Base-by-base conservation (phyloP, 2,797 vertebrate genomes). In the Malacoctenus gilli region DNA sequence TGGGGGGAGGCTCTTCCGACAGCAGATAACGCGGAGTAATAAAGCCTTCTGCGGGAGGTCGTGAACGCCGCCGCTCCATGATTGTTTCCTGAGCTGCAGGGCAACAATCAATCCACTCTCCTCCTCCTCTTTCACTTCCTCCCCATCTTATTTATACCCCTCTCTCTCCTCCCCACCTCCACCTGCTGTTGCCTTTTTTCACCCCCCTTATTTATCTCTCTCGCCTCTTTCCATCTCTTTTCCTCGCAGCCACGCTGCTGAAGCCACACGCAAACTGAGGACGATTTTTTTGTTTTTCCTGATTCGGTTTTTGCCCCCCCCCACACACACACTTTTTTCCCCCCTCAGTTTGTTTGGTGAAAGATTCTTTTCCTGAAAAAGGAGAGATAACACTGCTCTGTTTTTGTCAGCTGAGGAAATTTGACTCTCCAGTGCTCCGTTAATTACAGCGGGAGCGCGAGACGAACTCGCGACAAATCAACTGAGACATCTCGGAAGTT, bases 61-160 rank as follows among this genome's bases (percentile, higher is more conserved):
- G 67, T 73, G 81, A 82, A 73, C 59, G 54, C 61, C 54, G 61
- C 71, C 49, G 73, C 76, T 75, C 54, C 60, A 58, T 76, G 83
- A 82, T 80, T 72, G 72, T 76, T 72, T 82, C 72, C 75, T 66
- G 73, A 63, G 76, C 75, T 69, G 59, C 75, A 68, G 78, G 77
- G 75, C 73, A 75, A 75, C 75, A 75, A 83, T 85, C 80, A 75
- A 81, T 83, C 75, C 51, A 34, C 72, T 75, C 70, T 52, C 50
- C n/a, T 52, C 60, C 56, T 65, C 64, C 56, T 55, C 59, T 71
- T 47, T 37, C 62, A 49, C 68, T 55, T 68, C 67, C 56, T 39
- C 37, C 22, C 59, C 56, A 68, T 68, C 59, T 70, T 79, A 79
- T 79, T 77, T 80, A 69, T 79, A 68, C 79, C 67, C 79, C 66